Conservation (phyloP, 1,140 invertebrate species). For the Caenorhabditis elegans region DNA sequence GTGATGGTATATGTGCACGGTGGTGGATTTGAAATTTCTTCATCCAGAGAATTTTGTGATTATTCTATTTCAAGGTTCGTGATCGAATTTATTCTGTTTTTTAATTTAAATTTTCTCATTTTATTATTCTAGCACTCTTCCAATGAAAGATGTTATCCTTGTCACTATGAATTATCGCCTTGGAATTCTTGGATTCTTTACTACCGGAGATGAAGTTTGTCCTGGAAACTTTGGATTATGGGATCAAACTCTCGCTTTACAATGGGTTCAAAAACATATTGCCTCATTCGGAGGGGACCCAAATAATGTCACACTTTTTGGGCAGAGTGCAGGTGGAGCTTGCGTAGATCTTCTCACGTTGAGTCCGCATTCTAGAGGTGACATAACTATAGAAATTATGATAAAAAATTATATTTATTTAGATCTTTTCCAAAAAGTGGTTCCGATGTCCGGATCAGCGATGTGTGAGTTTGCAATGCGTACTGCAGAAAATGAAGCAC, state of each 20-base stretch:
- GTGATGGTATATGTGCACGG: constrained; percentile 81
- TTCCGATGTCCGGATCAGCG: constrained; percentile 43
- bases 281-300: constrained; percentile 62
- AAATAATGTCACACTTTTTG: constrained; percentile 71
- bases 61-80: constrained; percentile 68
- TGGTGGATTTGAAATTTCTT: constrained; percentile 74
- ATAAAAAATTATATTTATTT: not conserved
- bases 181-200: constrained; percentile 69
- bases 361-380: constrained; percentile 77
- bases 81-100: no score
- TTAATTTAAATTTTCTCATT: constrained; percentile 66
- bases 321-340: constrained; percentile 76
- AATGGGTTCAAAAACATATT: constrained; percentile 64
- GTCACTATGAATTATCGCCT: constrained; percentile 76
- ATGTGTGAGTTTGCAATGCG: constrained; percentile 24
- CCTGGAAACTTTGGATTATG: constrained; percentile 71
- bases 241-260: constrained; percentile 84
- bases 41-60: constrained; percentile 28
- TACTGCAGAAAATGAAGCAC: constrained; percentile 21
- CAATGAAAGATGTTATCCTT: constrained; percentile 73
- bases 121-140: constrained; percentile 76
- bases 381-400: not conserved
- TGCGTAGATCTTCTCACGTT: constrained; percentile 79
- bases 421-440: constrained; percentile 47
- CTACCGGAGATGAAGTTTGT: constrained; percentile 52